Base-by-base conservation (phyloP, 2,797 vertebrate genomes). In the Acipenser oxyrinchus region DNA sequence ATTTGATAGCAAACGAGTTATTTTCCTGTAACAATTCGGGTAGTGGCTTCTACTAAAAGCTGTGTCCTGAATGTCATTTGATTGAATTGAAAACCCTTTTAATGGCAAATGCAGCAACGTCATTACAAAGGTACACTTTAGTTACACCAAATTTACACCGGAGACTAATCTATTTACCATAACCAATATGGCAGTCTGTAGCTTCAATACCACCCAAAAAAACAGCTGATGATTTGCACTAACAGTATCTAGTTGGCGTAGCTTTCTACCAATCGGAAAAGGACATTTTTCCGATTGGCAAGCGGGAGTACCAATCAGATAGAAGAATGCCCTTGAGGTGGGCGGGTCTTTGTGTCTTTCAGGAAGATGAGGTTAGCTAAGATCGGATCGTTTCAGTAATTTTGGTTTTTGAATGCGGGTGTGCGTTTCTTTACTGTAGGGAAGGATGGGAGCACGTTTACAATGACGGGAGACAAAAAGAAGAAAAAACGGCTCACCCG, bases 381-480 rank as follows among this genome's bases (percentile, higher is more conserved):
- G 75, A 79, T 81, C 77, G 81, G 78, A 81, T 78, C 75, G 76
- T 81, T 77, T 75, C 71, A 48, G 62, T 65, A 66, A 64, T 68
- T 37, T 57, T 69, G 13, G 49, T 13, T 72, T 57, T 75, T 79
- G 79, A 76, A 71, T 52, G 66, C 1, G 60, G 62, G 6, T 81
- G 68, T 57, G 78, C 72, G 81, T 84, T 80, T 80, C 76, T 75
- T 75, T 73, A 74, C 73, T 85, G 73, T 82, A 82, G 76, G 13
- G 82, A 86, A 91, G 86, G 75, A 91, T 91, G 89, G 89, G 87
- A 82, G 88, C 86, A 80, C 87, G 88, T 83, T 86, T 90, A 93
- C 87, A 76, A 93, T 95, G 93, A 93, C 90, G 78, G 89, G 90
- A 75, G 91, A 93, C 84, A 92, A 95, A 79, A 93, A 95, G 88